These are phyloP conservation scores for Electrona antarctica DNA, from an alignment of 2,113 vertebrate species.

Conservation along the genomic window DNA sequence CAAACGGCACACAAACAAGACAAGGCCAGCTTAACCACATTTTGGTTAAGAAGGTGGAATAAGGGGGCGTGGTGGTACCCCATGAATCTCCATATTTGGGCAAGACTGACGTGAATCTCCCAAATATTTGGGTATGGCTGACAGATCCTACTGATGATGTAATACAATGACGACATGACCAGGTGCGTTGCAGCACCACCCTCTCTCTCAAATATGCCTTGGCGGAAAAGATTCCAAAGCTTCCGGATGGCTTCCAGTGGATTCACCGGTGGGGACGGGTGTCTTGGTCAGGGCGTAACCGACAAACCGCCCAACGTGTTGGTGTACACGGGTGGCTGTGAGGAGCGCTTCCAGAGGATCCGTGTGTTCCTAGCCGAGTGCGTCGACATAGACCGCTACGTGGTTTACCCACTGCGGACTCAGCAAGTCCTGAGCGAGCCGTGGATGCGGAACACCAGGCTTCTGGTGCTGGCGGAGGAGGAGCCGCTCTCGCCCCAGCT, in stretches of 20 bases:
- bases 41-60: too few relatives aligned
- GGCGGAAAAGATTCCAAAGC: constrained; percentile 87
- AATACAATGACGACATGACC: too few relatives aligned
- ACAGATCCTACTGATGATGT: too few relatives aligned
- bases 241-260: constrained; percentile 73
- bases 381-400: constrained; percentile 79
- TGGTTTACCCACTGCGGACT: constrained; percentile 82
- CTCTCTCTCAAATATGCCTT: constrained; percentile 89
- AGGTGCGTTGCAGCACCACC: constrained; percentile 84
- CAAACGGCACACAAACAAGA: too few relatives aligned
- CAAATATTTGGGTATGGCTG: too few relatives aligned
- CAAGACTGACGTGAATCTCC: too few relatives aligned
- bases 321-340: constrained; percentile 81
- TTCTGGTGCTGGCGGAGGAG: constrained; percentile 84
- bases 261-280: background rate
- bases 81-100: too few relatives aligned
- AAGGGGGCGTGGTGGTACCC: too few relatives aligned
- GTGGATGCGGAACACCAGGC: constrained; percentile 84
- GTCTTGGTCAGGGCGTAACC: constrained; percentile 1
- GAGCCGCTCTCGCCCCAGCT: constrained; percentile 71
- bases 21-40: too few relatives aligned
- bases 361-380: constrained; percentile 78
- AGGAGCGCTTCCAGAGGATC: constrained; percentile 71
- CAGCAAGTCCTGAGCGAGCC: constrained; percentile 84
- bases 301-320: constrained; percentile 89